Base-by-base conservation (phyloP, 2,113 vertebrate genomes). In the Calypte anna region DNA sequence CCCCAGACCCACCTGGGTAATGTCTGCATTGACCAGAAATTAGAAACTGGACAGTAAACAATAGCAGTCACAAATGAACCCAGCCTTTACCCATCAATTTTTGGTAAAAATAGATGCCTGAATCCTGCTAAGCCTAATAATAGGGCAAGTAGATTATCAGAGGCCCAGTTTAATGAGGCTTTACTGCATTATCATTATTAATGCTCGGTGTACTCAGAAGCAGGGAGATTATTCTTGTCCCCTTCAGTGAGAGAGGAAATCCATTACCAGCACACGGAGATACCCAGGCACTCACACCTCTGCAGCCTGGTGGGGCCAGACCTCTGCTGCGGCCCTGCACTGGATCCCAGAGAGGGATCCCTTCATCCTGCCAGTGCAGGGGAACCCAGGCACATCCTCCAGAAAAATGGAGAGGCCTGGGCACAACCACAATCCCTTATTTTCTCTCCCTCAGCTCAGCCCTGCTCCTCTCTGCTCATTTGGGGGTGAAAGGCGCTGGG, bases 111-210 rank as follows among this genome's bases (percentile, higher is more conserved):
- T 96, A 96, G 96, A 92, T 72, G 94, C 82, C 64, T 75, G 64
- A 94, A 95, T 96, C 94, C 91, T 80, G 83, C 95, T 96, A 91
- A 96, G 92, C 95, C 86, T 95, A 93, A 92, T 95, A 94, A 96
- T 40, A 94, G 90, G 89, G 82, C 93, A 86, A 94, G 83, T n/a
- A 93, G 94, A 96, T 96, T 96, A 96, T 91, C 94, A 92, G 86
- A 96, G 94, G 92, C 85, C 86, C 64, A 75, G 69, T 92, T 96
- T 96, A 94, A 96, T 94, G 95, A 94, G 94, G 95, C 89, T 95
- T 96, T 95, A 91, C 89, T 79, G 90, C 95, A 95, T 96, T 94
- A 95, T 85, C 78, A 18, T 92, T 96, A 94, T 91, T 94, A 96
- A 92, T 91, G 92, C 92, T 93, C 83, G 40, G 91, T 24, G 92